Evolutionary conservation across 2,113 vertebrate species (phyloP).

Genomic region (Dromaius novaehollandiae): DNA sequence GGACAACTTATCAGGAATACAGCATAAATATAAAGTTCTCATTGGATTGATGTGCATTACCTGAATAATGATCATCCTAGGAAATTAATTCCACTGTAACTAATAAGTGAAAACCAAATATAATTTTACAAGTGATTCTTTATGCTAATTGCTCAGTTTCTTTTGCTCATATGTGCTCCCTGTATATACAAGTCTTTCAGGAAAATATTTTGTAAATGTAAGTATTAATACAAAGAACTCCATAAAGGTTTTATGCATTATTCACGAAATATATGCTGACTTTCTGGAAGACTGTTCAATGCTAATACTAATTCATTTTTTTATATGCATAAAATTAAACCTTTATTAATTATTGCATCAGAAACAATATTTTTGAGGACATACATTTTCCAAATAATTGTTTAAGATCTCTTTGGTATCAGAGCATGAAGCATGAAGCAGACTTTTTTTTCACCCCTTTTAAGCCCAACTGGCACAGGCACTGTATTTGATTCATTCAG

Average conservation of each 20-base stretch:
- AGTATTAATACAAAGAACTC: background rate
- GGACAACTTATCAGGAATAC: background rate
- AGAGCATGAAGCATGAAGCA: background rate
- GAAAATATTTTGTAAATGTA: background rate
- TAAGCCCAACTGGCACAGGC: background rate
- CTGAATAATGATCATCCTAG: background rate
- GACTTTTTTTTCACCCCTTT: background rate
- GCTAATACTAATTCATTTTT: background rate
- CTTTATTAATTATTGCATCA: too few relatives aligned
- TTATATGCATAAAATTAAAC: background rate
- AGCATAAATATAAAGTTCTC: background rate
- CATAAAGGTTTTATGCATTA: background rate
- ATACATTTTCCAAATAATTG: background rate
- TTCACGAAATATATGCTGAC: background rate
- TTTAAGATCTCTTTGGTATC: background rate
- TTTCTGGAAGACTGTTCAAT: background rate
- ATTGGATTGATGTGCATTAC: background rate
- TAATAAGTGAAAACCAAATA: background rate
- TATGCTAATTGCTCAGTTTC: background rate
- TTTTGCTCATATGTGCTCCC: background rate
- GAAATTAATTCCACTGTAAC: background rate
- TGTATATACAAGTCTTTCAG: background rate
- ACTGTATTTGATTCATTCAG: background rate
- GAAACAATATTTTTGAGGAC: background rate
- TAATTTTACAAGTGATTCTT: background rate